Base-by-base conservation (phyloP, 2,888 invertebrate genomes). In the Matsumyia berberina region DNA sequence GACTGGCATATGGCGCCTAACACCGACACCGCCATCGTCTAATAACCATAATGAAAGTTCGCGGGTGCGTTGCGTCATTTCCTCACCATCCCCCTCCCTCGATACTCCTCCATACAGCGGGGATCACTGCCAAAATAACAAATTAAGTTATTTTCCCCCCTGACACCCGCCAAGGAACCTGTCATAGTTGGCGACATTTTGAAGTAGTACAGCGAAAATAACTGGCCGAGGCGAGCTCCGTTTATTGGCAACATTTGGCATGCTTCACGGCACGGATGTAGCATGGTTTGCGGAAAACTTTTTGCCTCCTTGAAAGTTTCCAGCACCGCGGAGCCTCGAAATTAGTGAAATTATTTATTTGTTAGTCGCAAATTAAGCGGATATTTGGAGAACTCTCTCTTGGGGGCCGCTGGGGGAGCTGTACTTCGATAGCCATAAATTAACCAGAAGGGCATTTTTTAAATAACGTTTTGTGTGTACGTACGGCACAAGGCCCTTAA, bases 281-380 rank as follows among this genome's bases (percentile, higher is more conserved):
- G 55, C 31, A 15, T n/a, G 58, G 5, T 55, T 33, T 15, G 15
- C 5, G 35, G 35, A 69, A 77, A 77, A 60, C 24, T 77, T 69
- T 69, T 53, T 12, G 58, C 42, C 72, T 66, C 76, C 70, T 77
- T 64, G 33, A 66, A 82, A 77, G 15, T 72, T 72, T 82, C 33
- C 33, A 57, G 19, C 17, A 79, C 51, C 64, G 49, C 5, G 17
- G 51, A 39, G 82, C 66, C 77, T 64, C 53, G 58, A 72, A 82
- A 82, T 82, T 82, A 77, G 82, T 77, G 39, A 77, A 82, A 82
- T 82, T 77, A 76, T 82, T 82, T 82, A 82, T 82, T 77, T 82
- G 77, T 66, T 77, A 66, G 60, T 82, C 77, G 58, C 82, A 82
- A 82, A 82, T 82, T 77, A 82, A 77, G 82, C 77, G 77, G 77